Evolutionary conservation across 2,888 invertebrate genomes (phyloP).

Genomic region (Calameuta pallipes): DNA sequence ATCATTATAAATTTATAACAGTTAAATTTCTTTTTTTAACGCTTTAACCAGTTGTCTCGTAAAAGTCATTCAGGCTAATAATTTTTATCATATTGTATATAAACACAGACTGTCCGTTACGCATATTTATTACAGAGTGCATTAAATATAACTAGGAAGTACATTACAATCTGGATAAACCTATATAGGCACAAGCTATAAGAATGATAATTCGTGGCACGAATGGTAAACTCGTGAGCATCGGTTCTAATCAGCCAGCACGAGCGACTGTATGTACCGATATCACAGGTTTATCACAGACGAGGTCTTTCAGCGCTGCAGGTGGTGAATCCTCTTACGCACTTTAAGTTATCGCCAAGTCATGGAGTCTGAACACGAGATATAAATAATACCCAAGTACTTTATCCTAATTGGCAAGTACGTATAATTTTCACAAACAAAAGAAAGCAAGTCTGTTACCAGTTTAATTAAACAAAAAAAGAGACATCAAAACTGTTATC

Average conservation of each 20-base stretch:
- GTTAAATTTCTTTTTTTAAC: not conserved
- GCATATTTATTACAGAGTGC: not conserved
- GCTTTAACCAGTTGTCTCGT: not conserved
- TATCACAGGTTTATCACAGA: slow-evolving; percentile 22
- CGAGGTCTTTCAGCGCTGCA: slow-evolving; percentile 21
- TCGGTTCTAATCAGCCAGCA: not conserved
- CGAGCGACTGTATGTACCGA: not conserved
- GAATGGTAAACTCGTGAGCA: not conserved
- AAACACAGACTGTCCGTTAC: not conserved
- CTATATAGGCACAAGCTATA: not conserved
- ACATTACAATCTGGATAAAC: not conserved
- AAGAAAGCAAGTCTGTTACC: not conserved
- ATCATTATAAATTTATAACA: not conserved
- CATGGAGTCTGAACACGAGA: slow-evolving; percentile 11
- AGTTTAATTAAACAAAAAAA: not conserved
- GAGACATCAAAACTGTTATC: not conserved
- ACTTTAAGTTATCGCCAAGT: slow-evolving; percentile 10
- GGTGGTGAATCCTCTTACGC: slow-evolving; percentile 37
- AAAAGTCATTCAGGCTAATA: slow-evolving; percentile 9
- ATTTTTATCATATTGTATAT: slow-evolving; percentile 12
- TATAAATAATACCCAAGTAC: slow-evolving; percentile 40
- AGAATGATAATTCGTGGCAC: not conserved
- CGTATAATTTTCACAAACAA: not conserved
- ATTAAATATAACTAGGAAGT: not conserved
- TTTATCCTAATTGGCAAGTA: slow-evolving; percentile 40